Percentiles rank a stretch among this genome's conserved stretches.
Conservation (phyloP, 2,797 vertebrate species). For the Hippocampus kuda region DNA sequence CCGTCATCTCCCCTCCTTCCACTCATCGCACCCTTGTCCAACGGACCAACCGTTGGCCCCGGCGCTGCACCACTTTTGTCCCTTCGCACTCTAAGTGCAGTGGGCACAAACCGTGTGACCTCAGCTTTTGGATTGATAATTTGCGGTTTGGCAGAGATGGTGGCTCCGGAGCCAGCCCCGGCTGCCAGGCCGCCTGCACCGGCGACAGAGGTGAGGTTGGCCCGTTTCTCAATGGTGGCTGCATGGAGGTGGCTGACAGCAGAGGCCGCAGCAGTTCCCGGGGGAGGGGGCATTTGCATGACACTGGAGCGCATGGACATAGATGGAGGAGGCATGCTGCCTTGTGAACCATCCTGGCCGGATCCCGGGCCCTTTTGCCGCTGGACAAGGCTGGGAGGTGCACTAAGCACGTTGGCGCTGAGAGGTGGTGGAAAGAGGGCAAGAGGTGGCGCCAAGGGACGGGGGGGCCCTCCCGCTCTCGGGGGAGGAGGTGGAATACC, state of each 20-base stretch:
- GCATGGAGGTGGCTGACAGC: slow-evolving; percentile 58
- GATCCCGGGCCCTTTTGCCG: slow-evolving; percentile 63
- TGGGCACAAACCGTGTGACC: slow-evolving; percentile 93
- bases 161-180: slow-evolving; percentile 65
- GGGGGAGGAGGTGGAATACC: slow-evolving; percentile 92
- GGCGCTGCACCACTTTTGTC: slow-evolving; percentile 68
- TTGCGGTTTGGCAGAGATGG: slow-evolving; percentile 96
- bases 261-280: slow-evolving; percentile 52
- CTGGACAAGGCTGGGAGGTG: slow-evolving; percentile 86
- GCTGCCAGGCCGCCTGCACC: slow-evolving; percentile 34
- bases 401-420: slow-evolving; percentile 87
- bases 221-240: slow-evolving; percentile 93
- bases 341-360: slow-evolving; percentile 66
- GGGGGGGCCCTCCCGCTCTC: slow-evolving; percentile 75
- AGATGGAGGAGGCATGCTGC: slow-evolving; percentile 59
- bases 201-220: slow-evolving; percentile 65
- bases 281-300: slow-evolving; percentile 71
- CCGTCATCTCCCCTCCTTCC: slow-evolving; percentile 50
- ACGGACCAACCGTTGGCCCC: slow-evolving; percentile 24
- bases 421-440: slow-evolving; percentile 85
- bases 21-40: slow-evolving; percentile 35
- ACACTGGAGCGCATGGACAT: slow-evolving; percentile 58
- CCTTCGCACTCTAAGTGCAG: slow-evolving; percentile 81
- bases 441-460: slow-evolving; percentile 72
- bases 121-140: slow-evolving; percentile 96